Evolutionary conservation across 2,113 vertebrate genomes (phyloP).

Genomic region (Porphyrio hochstetteri): DNA sequence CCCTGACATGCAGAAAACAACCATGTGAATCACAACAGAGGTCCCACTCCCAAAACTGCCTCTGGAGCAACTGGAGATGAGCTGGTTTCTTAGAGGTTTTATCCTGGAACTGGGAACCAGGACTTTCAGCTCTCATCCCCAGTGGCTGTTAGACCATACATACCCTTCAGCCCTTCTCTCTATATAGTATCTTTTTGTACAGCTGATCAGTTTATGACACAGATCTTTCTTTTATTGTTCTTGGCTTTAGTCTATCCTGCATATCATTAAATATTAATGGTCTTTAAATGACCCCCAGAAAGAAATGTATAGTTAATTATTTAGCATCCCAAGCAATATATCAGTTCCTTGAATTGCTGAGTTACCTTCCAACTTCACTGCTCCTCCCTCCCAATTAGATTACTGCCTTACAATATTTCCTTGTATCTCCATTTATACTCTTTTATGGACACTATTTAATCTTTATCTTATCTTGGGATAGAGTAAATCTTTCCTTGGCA

Average conservation of each 20-base stretch:
- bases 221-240: neutral
- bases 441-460: neutral
- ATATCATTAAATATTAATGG: neutral
- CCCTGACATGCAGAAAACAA: neutral
- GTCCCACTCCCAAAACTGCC: neutral
- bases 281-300: neutral
- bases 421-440: neutral
- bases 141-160: neutral
- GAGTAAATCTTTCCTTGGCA: neutral
- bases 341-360: neutral
- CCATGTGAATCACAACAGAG: neutral
- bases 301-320: slow-evolving; percentile 27
- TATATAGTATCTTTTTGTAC: neutral
- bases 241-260: neutral
- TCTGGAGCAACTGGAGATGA: neutral
- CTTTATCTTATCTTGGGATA: neutral
- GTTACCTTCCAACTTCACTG: neutral
- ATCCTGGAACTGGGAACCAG: neutral
- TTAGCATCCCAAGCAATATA: neutral
- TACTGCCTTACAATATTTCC: neutral
- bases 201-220: neutral
- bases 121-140: neutral
- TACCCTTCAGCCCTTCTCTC: neutral
- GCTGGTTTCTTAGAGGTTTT: neutral
- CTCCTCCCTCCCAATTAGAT: neutral